Evolutionary conservation across 2,797 vertebrate species (phyloP), one percentile per base, ranked within the genome.

Genomic region (Vultur gryphus): DNA sequence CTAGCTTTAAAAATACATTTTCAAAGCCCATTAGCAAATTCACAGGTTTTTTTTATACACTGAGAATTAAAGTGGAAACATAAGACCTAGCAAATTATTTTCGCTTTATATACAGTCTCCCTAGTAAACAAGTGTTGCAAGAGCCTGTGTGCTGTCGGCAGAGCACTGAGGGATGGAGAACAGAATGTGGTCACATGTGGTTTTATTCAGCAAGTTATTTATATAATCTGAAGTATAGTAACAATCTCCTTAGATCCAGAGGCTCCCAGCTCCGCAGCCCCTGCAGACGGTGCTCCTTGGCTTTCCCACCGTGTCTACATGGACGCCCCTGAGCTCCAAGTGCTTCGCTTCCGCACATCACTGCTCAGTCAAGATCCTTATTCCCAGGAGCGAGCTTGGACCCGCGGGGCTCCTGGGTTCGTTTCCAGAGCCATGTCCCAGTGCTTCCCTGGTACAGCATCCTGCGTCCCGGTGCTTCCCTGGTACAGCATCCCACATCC

Each of bases 1-100:
- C 65, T 76, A 79, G 64, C 97, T 95, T 66, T 91, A 97, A 97
- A 97, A 98, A 96, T 97, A 96, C 89, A 4, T 95, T 97, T 97
- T 97, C 97, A 97, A 97, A 97, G 97, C 97, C 97, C 97, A 98
- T 98, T 98, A 98, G 96, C 98, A 97, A 97, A 97, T 98, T 98
- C 98, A 98, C 98, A 98, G 97, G 95, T 85, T 97, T 98, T 97
- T 96, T 96, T 96, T 88, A 87, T 93, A 93, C 96, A 80, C 96
- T 95, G 86, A 71, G 92, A 94, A 96, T 96, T 96, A 97, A 98
- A 98, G 97, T 98, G 97, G 96, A 98, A 98, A 98, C 98, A 98
- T 94, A 96, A 97, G 93, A 97, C 97, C 96, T 89, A 81, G 94
- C 35, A 66, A 92, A 94, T 93, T 69, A 89, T 96, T 95, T 89